Evolutionary conservation across 2,888 invertebrate species (phyloP).

Genomic region (Cordilura impudica): DNA sequence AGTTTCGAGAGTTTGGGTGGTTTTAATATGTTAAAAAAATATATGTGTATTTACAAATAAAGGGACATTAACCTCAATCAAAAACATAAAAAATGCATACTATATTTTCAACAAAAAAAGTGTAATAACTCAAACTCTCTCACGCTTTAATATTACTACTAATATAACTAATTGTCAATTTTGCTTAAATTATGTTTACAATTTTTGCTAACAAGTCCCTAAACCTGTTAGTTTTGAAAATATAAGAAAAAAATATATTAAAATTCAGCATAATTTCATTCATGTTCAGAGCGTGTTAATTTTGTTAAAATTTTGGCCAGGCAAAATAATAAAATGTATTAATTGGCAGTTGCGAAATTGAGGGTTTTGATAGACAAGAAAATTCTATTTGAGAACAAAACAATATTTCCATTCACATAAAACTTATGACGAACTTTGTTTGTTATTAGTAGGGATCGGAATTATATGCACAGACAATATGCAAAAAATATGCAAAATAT

Average conservation of each 20-base stretch:
- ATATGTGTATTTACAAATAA: neutral
- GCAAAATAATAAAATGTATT: too few species aligned
- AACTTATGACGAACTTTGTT: too few species aligned
- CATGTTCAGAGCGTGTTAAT: constrained; percentile 33
- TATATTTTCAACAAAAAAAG: constrained; percentile 12
- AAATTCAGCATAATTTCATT: constrained; percentile 49
- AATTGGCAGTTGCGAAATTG: too few species aligned
- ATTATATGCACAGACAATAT: too few species aligned
- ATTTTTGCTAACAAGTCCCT: constrained; percentile 39
- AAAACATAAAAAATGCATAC: neutral
- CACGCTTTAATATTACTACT: constrained; percentile 38
- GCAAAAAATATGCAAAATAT: too few species aligned
- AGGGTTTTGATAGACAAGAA: too few species aligned
- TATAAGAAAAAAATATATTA: neutral
- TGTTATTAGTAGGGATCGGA: too few species aligned
- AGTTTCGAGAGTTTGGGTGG: neutral
- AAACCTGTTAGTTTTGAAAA: neutral
- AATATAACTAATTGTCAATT: constrained; percentile 25
- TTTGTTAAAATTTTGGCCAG: neutral
- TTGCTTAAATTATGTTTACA: constrained; percentile 41
- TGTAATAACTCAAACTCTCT: constrained; percentile 59
- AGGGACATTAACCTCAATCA: constrained; percentile 38
- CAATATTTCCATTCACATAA: too few species aligned
- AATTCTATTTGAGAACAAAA: too few species aligned
- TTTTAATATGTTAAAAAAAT: neutral